Evolutionary conservation across 2,888 invertebrate genomes (phyloP), one percentile per base, ranked within the genome.

Genomic region (Melanostoma scalare): DNA sequence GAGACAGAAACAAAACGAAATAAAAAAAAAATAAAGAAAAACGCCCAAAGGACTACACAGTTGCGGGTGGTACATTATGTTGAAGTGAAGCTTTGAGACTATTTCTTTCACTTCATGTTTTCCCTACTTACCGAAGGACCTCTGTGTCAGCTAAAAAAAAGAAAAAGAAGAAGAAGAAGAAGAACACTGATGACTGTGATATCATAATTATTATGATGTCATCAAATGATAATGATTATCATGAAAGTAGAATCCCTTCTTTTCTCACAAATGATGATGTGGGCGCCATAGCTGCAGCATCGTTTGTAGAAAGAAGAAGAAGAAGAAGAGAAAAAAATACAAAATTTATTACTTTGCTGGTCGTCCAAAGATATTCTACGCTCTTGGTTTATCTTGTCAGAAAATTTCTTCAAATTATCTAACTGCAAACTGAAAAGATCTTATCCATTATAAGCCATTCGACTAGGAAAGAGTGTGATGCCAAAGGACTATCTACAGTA

Each of bases 331-430:
- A 20, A 44, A 60, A 68, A 48, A 10, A 78, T 61, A 58, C 48
- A 35, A 56, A 61, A 79, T 74, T 68, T 58, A 79, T 79, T 79
- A 79, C 68, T 68, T 52, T 56, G 63, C 50, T 68, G 50, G 61
- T 53, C 35, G 73, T 77, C 67, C 63, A 71, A 80, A 78, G 35
- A 52, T 71, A 72, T 68, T 79, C 68, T 50, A 6, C 60, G 60
- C 8, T 20, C 67, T 73, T 38, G 82, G 77, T 73, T 84, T 84
- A 84, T 84, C 53, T 53, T 78, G 82, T 84, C 82, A 74, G 73
- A 69, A 60, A 63, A 78, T 73, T 78, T 63, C 78, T 74, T 73
- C 20, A 68, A 72, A 68, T 56, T 73, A 68, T 82, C 68, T 68
- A 50, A 53, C 35, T 65, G 53, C 33, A 68, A 55, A 65, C 58